Evolutionary conservation across 2,888 invertebrate genomes (phyloP), one percentile per base, ranked within the genome.

Genomic region (Acleris literana): DNA sequence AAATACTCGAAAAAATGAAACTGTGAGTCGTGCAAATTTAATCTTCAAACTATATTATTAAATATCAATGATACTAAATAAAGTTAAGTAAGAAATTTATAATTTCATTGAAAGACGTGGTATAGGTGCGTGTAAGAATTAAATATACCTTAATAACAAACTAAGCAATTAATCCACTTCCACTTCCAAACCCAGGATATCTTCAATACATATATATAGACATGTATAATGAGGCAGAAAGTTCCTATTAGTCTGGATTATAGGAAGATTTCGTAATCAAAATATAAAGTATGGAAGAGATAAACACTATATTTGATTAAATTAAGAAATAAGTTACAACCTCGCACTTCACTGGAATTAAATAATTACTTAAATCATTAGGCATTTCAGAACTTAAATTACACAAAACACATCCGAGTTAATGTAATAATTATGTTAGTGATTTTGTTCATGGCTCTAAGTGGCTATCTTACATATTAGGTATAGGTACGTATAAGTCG

Each of bases 361-460:
- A 56, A 56, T 44, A 7, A 9, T 20, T 56, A 56, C 56, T 44
- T 55, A 20, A 65, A 55, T 56, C 51, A n/a, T 56, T 51, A 65
- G 55, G 60, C 65, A 65, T 65, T 65, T 55, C 55, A 44, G 49
- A 60, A 51, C 43, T 65, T 22, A 22, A 22, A 17, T 57, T 22
- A 53, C 52, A 57, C n/a, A 57, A 46, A 44, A 65, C 61, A 49
- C 55, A 61, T 57, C 52, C 44, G 33, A 56, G 65, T 56, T 56
- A 65, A 55, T 56, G 49, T 53, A 57, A 60, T 60, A 55, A 55
- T 56, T 64, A 54, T 58, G 55, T 66, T 62, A 61, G 51, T 61
- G 44, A 46, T 56, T 64, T 66, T 66, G 61, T 66, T 66, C 61
- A 66, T 66, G 53, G 39, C 57, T 52, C 61, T 66, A 66, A 48